These are phyloP conservation scores for Colletes gigas DNA, from an alignment of 1,140 invertebrate genomes.

Conservation along the genomic window DNA sequence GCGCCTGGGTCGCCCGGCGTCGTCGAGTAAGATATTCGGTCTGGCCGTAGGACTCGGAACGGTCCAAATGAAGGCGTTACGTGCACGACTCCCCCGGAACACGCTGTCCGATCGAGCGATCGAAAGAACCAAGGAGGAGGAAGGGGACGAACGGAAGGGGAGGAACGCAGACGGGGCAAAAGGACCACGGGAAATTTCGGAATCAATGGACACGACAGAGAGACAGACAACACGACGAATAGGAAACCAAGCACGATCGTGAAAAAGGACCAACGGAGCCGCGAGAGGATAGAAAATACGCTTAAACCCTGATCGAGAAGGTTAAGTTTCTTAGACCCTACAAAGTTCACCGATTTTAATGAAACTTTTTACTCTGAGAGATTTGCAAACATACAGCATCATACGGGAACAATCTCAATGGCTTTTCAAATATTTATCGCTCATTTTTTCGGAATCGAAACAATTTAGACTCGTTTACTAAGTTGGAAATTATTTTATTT, in stretches of 20 bases:
- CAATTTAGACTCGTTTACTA: too few relatives aligned
- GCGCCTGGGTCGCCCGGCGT: neutral
- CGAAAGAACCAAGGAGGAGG: neutral
- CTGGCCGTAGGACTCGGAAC: neutral
- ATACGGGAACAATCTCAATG: too few relatives aligned
- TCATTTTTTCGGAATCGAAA: too few relatives aligned
- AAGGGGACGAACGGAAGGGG: neutral
- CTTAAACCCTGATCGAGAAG: neutral
- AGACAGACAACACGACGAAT: constrained; percentile 9
- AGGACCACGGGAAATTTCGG: constrained; percentile 18
- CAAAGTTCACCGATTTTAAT: constrained; percentile 25
- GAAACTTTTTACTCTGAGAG: too few relatives aligned
- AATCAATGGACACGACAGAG: constrained; percentile 36
- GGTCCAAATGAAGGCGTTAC: constrained; percentile 43
- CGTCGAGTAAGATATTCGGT: constrained; percentile 35
- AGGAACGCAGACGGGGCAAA: constrained; percentile 26
- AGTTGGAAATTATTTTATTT: too few relatives aligned
- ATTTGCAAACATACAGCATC: too few relatives aligned
- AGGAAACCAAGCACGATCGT: constrained; percentile 1
- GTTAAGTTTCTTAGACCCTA: constrained; percentile 20
- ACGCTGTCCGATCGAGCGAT: neutral
- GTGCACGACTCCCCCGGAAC: constrained; percentile 5
- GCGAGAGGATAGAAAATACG: neutral
- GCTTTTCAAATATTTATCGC: too few relatives aligned
- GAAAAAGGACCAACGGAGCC: constrained; percentile 20